Evolutionary conservation across 2,797 vertebrate genomes (phyloP), one percentile per base, ranked within the genome.

Genomic region (Bradypus variegatus): DNA sequence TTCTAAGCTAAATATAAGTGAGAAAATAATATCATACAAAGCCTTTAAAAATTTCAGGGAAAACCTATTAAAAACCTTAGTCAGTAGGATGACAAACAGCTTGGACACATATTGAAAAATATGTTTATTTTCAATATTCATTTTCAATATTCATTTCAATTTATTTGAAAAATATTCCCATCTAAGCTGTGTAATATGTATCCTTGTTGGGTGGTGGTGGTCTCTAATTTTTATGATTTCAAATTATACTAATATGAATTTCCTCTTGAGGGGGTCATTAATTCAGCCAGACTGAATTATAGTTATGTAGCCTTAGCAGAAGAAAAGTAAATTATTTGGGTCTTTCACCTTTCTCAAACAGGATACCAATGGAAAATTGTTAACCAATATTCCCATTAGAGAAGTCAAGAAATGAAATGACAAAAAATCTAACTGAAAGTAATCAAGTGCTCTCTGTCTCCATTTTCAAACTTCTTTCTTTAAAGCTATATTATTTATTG

Each of bases 401-500:
- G 72, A 76, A 55, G 29, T 6, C 29, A 88, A 76, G 38, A 90
- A 86, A 85, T 72, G 50, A 78, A 93, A 87, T 36, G 29, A 94
- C 78, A 10, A 76, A 92, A 80, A 76, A 89, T 93, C 5, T 1
- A 92, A 93, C 48, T 77, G 18, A 73, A 80, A 88, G 36, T 85
- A 91, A 76, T 88, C 50, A 64, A 79, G 11, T 62, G 25, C 41
- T 81, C 41, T 36, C 1, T 73, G 62, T 62, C 48, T 89, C 65
- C 25, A 41, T 86, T 94, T 91, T 83, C 79, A 93, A 91, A 87
- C 21, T 90, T 91, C 50, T 87, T 79, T 38, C 50, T 88, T 83
- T 86, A 88, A 93, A 77, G 6, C 23, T 45, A 48, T 75, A 90
- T 94, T 93, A 91, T 86, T 95, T 95, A 94, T 53, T 94, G 70